Conservation (phyloP, 2,888 invertebrate species). For the Thecophora atra region DNA sequence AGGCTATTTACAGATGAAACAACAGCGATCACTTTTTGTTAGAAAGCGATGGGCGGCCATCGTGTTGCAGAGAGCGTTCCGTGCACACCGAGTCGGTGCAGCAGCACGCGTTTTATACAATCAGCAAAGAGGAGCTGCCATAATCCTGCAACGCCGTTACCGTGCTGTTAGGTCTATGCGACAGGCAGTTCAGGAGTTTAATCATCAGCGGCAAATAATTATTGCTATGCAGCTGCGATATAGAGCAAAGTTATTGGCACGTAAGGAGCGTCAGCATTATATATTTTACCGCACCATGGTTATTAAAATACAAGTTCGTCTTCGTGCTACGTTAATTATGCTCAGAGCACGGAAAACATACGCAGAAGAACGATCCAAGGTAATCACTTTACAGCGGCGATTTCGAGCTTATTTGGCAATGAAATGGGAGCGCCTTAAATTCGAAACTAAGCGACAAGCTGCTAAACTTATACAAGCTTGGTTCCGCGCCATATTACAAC, state of each 20-base stretch:
- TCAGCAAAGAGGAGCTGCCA: slow-evolving; percentile 45
- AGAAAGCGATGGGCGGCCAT: slow-evolving; percentile 39
- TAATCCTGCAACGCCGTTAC: slow-evolving; percentile 65
- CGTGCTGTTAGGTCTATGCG: slow-evolving; percentile 56
- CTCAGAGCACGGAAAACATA: slow-evolving; percentile 47
- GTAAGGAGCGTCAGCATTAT: slow-evolving; percentile 47
- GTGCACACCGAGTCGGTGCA: slow-evolving; percentile 50
- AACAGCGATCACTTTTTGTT: slow-evolving; percentile 40
- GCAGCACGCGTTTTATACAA: slow-evolving; percentile 47
- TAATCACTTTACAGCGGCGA: slow-evolving; percentile 55
- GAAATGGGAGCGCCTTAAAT: slow-evolving; percentile 46
- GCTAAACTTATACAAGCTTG: slow-evolving; percentile 51
- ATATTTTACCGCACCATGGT: slow-evolving; percentile 47
- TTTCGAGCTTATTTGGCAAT: slow-evolving; percentile 58
- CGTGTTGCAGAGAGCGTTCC: slow-evolving; percentile 50
- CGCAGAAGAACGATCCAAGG: slow-evolving; percentile 48
- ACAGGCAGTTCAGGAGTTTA: slow-evolving; percentile 43
- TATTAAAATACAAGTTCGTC: slow-evolving; percentile 50
- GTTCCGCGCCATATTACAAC: slow-evolving; percentile 49
- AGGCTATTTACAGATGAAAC: slow-evolving; percentile 48
- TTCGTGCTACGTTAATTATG: slow-evolving; percentile 53
- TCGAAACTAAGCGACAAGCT: slow-evolving; percentile 47
- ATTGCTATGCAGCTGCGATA: slow-evolving; percentile 59
- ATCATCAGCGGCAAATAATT: slow-evolving; percentile 48
- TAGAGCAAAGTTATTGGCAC: slow-evolving; percentile 48